phyloP scores from a whole-genome alignment of 2,888 invertebrate genomes.

The Rhopalosiphum nymphaeae region DNA sequence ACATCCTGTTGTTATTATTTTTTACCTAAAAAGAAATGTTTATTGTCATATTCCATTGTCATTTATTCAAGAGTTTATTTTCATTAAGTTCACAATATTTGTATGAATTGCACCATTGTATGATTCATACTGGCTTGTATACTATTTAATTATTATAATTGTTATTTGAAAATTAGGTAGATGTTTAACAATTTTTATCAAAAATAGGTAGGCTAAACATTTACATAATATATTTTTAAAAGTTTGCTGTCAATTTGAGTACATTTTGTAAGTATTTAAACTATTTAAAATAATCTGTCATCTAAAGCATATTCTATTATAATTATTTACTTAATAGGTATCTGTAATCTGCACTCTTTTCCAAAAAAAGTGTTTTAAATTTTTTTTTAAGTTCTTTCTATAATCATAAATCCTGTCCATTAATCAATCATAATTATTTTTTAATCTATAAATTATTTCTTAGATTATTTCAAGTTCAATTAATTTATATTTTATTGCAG shows the following conservation, averaged over 20 bases:
- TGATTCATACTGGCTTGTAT: neutral
- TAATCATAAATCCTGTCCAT: neutral
- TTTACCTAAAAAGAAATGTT: neutral
- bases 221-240: neutral
- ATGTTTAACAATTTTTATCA: neutral
- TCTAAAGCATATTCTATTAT: neutral
- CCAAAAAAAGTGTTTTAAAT: neutral
- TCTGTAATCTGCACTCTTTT: neutral
- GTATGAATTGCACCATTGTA: neutral
- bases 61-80: neutral
- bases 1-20: neutral
- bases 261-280: neutral
- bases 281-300: neutral
- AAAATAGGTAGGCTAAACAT: neutral
- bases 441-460: neutral
- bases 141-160: neutral
- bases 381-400: neutral
- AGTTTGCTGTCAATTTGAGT: neutral
- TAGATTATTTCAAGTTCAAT: neutral
- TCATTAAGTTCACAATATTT: neutral
- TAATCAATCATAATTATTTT: neutral
- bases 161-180: neutral
- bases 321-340: neutral
- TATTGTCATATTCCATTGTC: neutral
- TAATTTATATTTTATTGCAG: conserved; percentile 17